These are phyloP conservation scores for cattle (Bos taurus) DNA, from an alignment of 2,113 vertebrate species.

Conservation along the genomic window ARS-UCD2.0 NC_037332.1:12072501-12073000, in stretches of 20 bases:
- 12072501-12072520: background rate
- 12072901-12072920: background rate
- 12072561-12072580: conserved; percentile 16
- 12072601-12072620: background rate
- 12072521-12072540: background rate
- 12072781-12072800: background rate
- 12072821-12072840: background rate
- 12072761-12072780: background rate
- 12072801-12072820: background rate
- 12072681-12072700: background rate
- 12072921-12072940: background rate
- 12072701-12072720: no score
- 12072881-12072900: background rate
- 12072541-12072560: conserved; percentile 9
- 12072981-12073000: background rate
- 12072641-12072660: background rate
- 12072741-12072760: background rate
- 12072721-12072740: fast-evolving
- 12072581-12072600: background rate
- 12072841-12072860: background rate
- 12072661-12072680: background rate
- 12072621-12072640: background rate
- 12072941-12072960: background rate
- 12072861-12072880: background rate
- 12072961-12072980: background rate